phyloP scores from a whole-genome alignment of 2,797 vertebrate genomes.

The Apodemus agrarius region DNA sequence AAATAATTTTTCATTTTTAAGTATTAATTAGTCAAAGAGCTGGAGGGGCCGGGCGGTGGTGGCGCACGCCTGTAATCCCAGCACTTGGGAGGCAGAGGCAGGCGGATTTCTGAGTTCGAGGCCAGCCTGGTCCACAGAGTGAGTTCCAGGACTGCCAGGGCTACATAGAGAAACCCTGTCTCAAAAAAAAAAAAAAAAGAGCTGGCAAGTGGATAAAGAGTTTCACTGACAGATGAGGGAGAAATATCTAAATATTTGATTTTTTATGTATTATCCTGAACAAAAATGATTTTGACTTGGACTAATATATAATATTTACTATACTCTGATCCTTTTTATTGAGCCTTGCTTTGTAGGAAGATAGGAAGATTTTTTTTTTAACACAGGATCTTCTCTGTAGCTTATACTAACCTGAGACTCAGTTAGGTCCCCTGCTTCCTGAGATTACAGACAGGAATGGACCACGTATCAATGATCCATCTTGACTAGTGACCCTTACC shows the following conservation, averaged over 20 bases:
- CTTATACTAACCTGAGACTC: neutral
- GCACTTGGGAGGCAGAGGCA: too few species aligned
- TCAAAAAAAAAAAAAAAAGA: too few species aligned
- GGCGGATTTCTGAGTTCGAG: too few species aligned
- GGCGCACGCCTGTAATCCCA: too few species aligned
- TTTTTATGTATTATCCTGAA: neutral
- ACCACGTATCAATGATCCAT: neutral
- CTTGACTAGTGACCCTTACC: neutral
- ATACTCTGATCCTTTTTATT: neutral
- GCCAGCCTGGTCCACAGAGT: too few species aligned
- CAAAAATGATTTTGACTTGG: neutral
- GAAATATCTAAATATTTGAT: slow-evolving; percentile 3
- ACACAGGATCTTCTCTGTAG: neutral
- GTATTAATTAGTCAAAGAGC: neutral
- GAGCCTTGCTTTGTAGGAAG: too few species aligned
- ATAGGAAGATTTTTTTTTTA: neutral
- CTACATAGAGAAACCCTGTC: too few species aligned
- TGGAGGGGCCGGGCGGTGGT: too few species aligned
- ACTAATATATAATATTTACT: neutral
- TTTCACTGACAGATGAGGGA: neutral
- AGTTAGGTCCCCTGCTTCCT: neutral
- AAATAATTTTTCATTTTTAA: neutral
- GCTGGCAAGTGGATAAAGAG: neutral
- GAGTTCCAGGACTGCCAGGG: too few species aligned
- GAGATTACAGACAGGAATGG: neutral